Percentiles rank a stretch among this genome's conserved stretches.
phyloP scores from a whole-genome alignment of 1,140 invertebrate genomes.

The Drosophila mayri region DNA sequence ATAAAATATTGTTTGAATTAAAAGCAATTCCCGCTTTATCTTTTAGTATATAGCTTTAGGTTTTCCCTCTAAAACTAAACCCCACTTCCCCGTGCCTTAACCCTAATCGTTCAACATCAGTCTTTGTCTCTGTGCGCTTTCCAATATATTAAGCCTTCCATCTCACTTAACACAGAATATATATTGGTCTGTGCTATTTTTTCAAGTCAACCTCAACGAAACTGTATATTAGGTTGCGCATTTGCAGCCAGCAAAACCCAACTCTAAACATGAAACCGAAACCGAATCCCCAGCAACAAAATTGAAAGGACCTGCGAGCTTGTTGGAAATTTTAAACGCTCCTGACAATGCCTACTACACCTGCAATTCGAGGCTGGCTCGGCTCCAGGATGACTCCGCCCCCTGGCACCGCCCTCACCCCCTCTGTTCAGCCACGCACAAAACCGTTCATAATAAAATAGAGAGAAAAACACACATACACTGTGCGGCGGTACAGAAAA shows the following conservation, averaged over 20 bases:
- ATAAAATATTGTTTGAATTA: background rate
- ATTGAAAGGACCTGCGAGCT: constrained; percentile 21
- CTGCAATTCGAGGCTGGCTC: constrained; percentile 26
- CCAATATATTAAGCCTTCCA: constrained; percentile 36
- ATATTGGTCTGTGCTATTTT: background rate
- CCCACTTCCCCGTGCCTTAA: background rate
- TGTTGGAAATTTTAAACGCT: constrained; percentile 50
- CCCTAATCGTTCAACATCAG: constrained; percentile 10
- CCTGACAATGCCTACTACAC: constrained; percentile 43
- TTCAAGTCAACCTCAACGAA: constrained; percentile 23
- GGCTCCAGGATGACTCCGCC: constrained; percentile 8
- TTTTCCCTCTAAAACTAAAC: background rate
- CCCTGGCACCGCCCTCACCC: background rate
- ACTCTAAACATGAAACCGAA: constrained; percentile 29
- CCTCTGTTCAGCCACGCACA: constrained; percentile 55
- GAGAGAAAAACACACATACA: constrained; percentile 37
- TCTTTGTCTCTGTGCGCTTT: constrained; percentile 10
- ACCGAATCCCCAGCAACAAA: constrained; percentile 8
- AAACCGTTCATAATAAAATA: constrained; percentile 82
- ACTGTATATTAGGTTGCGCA: constrained; percentile 28
- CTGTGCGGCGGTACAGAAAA: constrained; percentile 38
- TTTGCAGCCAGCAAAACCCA: constrained; percentile 7
- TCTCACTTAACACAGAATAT: constrained; percentile 33
- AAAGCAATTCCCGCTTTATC: background rate
- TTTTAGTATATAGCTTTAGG: background rate